Conservation (phyloP, 2,797 vertebrate species). For the Anguilla pacifica region DNA sequence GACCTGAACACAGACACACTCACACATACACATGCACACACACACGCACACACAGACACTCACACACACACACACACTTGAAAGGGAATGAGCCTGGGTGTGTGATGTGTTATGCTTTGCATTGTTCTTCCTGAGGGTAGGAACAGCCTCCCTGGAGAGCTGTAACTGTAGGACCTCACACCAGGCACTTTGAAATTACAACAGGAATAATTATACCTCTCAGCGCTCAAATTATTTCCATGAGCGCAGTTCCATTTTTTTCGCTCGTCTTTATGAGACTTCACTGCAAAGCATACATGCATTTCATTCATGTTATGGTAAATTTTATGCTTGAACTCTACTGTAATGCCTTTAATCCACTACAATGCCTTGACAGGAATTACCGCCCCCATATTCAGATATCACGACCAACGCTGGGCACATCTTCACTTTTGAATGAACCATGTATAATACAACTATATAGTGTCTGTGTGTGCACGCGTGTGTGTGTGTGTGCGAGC, state of each 20-base stretch:
- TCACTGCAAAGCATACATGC: neutral
- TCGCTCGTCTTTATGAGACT: neutral
- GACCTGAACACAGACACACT: neutral
- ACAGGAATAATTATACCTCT: slow-evolving; percentile 50
- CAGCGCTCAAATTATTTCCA: slow-evolving; percentile 43
- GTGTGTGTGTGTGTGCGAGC: neutral
- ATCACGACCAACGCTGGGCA: neutral
- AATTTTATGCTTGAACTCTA: neutral
- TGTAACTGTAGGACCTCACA: slow-evolving; percentile 45
- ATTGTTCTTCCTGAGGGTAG: neutral
- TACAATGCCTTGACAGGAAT: neutral
- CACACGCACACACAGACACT: neutral
- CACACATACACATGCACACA: neutral
- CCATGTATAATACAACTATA: neutral
- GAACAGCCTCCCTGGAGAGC: neutral
- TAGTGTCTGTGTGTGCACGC: neutral
- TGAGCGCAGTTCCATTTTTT: neutral
- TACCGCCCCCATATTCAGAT: neutral
- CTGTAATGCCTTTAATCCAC: neutral
- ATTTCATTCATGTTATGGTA: neutral
- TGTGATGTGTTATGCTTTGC: neutral
- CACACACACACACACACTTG: neutral
- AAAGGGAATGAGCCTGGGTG: neutral
- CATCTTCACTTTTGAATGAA: neutral
- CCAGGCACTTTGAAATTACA: slow-evolving; percentile 40